phyloP scores from a whole-genome alignment of 2,888 invertebrate species.

The Acheta domesticus region DNA sequence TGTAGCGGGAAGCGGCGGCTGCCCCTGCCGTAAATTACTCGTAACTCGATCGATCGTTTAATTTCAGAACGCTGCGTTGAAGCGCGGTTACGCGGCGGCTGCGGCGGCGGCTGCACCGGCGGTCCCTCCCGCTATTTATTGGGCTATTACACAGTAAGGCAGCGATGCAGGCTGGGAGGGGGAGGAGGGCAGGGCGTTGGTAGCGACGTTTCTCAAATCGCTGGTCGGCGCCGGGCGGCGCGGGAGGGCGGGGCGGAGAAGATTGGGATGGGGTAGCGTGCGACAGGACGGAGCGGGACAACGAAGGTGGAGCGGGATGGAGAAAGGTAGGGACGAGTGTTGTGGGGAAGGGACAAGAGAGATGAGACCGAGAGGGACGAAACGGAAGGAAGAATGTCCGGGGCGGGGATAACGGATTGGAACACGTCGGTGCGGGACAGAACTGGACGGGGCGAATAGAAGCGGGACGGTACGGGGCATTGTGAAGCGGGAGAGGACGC shows the following conservation, averaged over 20 bases:
- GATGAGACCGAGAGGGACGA: too few relatives aligned
- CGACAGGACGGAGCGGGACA: too few relatives aligned
- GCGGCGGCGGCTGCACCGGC: not conserved
- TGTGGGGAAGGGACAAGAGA: too few relatives aligned
- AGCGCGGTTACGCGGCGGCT: slow-evolving; percentile 7
- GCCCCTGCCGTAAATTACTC: not conserved
- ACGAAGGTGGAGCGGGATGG: too few relatives aligned
- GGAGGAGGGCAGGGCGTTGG: not conserved
- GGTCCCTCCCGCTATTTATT: not conserved
- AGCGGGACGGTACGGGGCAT: too few relatives aligned
- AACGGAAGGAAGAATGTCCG: too few relatives aligned
- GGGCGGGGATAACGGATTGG: too few relatives aligned
- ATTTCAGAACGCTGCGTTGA: slow-evolving; percentile 11
- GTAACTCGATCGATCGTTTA: slow-evolving; percentile 7
- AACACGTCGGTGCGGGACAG: too few relatives aligned
- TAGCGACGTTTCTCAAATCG: not conserved
- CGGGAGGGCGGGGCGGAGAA: not conserved
- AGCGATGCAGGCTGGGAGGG: not conserved
- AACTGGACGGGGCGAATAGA: too few relatives aligned
- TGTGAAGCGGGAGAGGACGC: too few relatives aligned
- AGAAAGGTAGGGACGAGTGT: too few relatives aligned
- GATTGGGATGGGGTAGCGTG: too few relatives aligned
- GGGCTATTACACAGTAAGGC: slow-evolving; percentile 7
- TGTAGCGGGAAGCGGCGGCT: not conserved
- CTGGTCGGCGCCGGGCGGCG: not conserved